These are phyloP conservation scores for Erannis defoliaria DNA, from an alignment of 2,888 invertebrate species.

Conservation along the genomic window DNA sequence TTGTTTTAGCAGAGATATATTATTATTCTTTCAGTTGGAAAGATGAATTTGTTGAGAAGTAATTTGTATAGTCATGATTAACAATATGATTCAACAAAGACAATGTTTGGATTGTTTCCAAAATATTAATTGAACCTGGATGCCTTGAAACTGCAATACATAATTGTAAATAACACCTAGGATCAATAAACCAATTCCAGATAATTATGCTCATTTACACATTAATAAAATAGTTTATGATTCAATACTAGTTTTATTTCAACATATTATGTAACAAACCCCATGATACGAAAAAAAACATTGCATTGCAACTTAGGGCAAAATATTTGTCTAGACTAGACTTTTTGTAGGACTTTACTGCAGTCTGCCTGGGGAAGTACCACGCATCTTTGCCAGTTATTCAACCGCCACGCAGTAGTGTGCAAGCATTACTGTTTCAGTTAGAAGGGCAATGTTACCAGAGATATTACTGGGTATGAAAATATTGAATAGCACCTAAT, in stretches of 20 bases:
- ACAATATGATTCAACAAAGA: constrained; percentile 22
- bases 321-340: too few relatives aligned
- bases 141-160: constrained; percentile 53
- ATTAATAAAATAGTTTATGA: constrained; percentile 66
- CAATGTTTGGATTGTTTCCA: constrained; percentile 36
- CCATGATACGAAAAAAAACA: not conserved
- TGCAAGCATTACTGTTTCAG: too few relatives aligned
- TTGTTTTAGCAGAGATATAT: constrained; percentile 22
- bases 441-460: too few relatives aligned
- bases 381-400: too few relatives aligned
- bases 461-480: too few relatives aligned
- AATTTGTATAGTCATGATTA: not conserved
- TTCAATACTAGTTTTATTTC: constrained; percentile 61
- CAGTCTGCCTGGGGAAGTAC: too few relatives aligned
- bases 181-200: constrained; percentile 56
- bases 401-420: too few relatives aligned
- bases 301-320: not conserved
- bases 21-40: constrained; percentile 21
- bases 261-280: not conserved
- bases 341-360: too few relatives aligned
- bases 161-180: constrained; percentile 24
- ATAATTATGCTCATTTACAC: constrained; percentile 67
- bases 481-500: too few relatives aligned
- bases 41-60: constrained; percentile 5
- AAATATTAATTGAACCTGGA: constrained; percentile 33